phyloP scores from a whole-genome alignment of 2,888 invertebrate species.

The Lycia hirtaria region DNA sequence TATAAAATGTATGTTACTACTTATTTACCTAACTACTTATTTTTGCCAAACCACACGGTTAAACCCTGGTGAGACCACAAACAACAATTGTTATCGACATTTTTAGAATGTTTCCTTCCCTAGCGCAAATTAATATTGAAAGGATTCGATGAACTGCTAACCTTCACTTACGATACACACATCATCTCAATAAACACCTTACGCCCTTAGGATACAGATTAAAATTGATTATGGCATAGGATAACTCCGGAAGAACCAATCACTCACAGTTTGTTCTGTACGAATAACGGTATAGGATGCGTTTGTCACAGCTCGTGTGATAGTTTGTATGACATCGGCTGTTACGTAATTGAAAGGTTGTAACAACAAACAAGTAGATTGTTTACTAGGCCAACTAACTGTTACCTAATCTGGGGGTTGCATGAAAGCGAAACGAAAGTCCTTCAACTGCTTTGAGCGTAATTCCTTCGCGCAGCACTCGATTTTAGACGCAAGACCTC shows the following conservation, averaged over 20 bases:
- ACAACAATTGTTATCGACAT: conserved; percentile 20
- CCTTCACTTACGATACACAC: conserved; percentile 3
- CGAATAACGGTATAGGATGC: conserved; percentile 35
- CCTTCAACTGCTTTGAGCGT: conserved; percentile 1
- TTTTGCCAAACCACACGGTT: no score
- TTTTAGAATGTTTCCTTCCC: conserved; percentile 19
- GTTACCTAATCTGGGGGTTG: conserved; percentile 13
- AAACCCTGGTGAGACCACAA: background rate
- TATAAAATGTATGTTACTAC: no score
- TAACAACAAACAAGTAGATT: no score
- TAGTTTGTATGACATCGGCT: background rate
- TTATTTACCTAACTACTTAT: no score
- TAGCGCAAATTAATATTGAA: conserved; percentile 24
- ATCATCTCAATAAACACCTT: conserved; percentile 16
- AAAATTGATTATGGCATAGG: conserved; percentile 5
- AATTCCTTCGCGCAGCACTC: background rate
- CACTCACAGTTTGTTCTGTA: conserved; percentile 10
- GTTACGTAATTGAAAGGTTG: conserved; percentile 20
- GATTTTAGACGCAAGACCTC: background rate
- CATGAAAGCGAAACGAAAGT: conserved; percentile 20
- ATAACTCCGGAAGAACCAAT: conserved; percentile 32
- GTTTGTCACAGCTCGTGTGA: conserved; percentile 15
- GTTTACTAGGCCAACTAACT: no score
- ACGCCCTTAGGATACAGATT: conserved; percentile 5
- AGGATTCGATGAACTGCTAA: conserved; percentile 31